Evolutionary conservation across 2,888 invertebrate species (phyloP), one percentile per base, ranked within the genome.

Genomic region (Flexamia atlantica): DNA sequence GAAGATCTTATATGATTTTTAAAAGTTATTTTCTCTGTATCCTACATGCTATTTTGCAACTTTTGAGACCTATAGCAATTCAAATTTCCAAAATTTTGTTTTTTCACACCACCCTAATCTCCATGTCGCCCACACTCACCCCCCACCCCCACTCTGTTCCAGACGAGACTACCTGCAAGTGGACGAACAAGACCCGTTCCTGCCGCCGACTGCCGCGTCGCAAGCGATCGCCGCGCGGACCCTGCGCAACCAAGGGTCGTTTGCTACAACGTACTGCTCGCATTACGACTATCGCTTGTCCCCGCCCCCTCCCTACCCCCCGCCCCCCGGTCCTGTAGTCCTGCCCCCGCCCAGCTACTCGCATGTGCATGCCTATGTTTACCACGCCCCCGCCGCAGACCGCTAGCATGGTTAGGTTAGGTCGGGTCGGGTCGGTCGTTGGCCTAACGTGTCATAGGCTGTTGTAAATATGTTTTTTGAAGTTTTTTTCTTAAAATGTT

Each of bases 131-230:
- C n/a, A n/a, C 9, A 7, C n/a, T n/a, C 53, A n/a, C 53, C n/a
- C n/a, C n/a, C 57, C 57, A 57, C 57, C 23, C 9, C 36, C 4
- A 30, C 28, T 79, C 12, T 53, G 60, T 80, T 92, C 25, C 91
- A 95, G 95, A 90, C 94, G 95, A 87, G 94, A 95, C 89, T 96
- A 95, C 88, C 94, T 94, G 85, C 96, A 96, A 90, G 95, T 95
- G 87, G 97, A 97, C 90, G 97, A 97, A 90, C 95, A 96, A 85
- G 97, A 95, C 87, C 95, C 95, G 85, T 95, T 95, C 91, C 92
- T 96, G 88, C 95, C 95, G 79, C 90, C 93, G 87, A 90, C 92
- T 87, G 91, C 91, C 84, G 91, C 93, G 87, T 90, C 92, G 88
- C 90, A 93, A 90, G 93, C 93, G 87, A 93, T 93, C 88, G 93